Evolutionary conservation across 2,888 invertebrate species (phyloP).

Genomic region (Folsomia manolachei): DNA sequence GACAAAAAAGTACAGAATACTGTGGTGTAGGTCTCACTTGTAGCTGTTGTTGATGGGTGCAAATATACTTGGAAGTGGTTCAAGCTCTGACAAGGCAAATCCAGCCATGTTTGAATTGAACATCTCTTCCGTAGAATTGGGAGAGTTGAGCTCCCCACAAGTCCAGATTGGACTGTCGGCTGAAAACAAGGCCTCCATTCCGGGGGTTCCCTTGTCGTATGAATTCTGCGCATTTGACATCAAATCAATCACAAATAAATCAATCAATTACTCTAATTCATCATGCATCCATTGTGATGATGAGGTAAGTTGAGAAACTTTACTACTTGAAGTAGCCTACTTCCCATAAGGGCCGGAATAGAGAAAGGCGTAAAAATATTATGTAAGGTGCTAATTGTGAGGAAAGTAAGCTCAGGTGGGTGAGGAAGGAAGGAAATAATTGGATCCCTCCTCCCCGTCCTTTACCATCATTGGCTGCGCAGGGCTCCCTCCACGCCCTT

Average conservation of each 20-base stretch:
- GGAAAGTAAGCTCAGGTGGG: neutral
- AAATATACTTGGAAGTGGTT: conserved; percentile 70
- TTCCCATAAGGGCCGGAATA: too few relatives aligned
- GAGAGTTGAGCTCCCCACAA: conserved; percentile 49
- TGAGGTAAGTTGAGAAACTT: too few relatives aligned
- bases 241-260: conserved; percentile 16
- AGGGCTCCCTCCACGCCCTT: neutral
- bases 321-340: too few relatives aligned
- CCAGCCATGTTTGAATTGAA: conserved; percentile 68
- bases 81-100: conserved; percentile 77
- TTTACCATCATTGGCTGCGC: neutral
- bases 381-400: too few relatives aligned
- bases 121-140: conserved; percentile 43
- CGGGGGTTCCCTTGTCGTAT: too few relatives aligned
- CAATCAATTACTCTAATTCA: neutral
- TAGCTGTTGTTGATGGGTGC: conserved; percentile 56
- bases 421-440: neutral
- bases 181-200: conserved; percentile 49
- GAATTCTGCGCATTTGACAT: conserved; percentile 45
- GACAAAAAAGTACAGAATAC: neutral
- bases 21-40: conserved; percentile 46
- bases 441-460: neutral
- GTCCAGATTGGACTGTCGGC: conserved; percentile 50
- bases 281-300: conserved; percentile 2
- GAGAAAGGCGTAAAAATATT: too few relatives aligned